Percentiles rank a stretch among this genome's conserved stretches.
phyloP scores from a whole-genome alignment of 2,888 invertebrate genomes.

The Nomada fucata region DNA sequence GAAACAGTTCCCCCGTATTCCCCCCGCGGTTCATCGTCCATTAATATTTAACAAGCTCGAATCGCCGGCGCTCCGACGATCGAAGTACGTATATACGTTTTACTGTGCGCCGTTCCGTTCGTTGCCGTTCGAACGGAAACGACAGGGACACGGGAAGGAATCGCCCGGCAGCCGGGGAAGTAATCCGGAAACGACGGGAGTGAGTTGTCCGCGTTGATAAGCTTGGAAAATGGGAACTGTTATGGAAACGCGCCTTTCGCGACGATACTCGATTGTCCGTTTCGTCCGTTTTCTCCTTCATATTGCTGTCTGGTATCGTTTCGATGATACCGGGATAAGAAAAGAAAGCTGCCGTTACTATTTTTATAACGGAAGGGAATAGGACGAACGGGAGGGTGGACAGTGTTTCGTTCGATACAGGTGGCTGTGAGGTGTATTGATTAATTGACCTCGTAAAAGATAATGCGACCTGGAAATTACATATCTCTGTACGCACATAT shows the following conservation, averaged over 20 bases:
- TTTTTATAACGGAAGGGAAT: neutral
- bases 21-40: slow-evolving; percentile 1
- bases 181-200: slow-evolving; percentile 6
- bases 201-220: slow-evolving; percentile 40
- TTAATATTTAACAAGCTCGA: slow-evolving; percentile 48
- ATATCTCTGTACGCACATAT: too few relatives aligned
- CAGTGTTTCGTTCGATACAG: neutral
- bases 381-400: neutral
- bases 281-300: neutral
- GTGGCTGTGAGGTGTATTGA: neutral
- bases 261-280: neutral
- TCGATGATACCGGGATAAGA: neutral
- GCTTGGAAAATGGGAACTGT: slow-evolving; percentile 36
- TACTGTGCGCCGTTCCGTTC: neutral
- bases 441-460: neutral
- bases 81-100: neutral
- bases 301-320: neutral
- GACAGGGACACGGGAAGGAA: slow-evolving; percentile 7
- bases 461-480: too few relatives aligned
- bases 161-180: neutral
- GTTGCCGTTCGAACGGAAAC: slow-evolving; percentile 21
- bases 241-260: slow-evolving; percentile 10
- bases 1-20: slow-evolving; percentile 1
- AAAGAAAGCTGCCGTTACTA: too few relatives aligned
- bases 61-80: neutral